Percentiles rank a stretch among this genome's conserved stretches.
phyloP scores from a whole-genome alignment of 1,140 invertebrate genomes.

The Micrasema longulum region DNA sequence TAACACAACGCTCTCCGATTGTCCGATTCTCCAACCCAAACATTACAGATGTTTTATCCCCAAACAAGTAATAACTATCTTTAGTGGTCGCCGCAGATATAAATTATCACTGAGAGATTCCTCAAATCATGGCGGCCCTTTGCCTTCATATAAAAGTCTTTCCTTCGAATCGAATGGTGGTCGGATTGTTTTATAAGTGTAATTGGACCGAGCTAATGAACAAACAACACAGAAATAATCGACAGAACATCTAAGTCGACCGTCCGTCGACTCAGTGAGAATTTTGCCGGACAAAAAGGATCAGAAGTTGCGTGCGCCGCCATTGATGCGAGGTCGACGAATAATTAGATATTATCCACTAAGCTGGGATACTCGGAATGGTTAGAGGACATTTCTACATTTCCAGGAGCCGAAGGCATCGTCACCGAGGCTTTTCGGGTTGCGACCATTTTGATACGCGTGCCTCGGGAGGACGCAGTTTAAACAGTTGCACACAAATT shows the following conservation, averaged over 20 bases:
- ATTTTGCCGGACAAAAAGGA: slow-evolving; percentile 26
- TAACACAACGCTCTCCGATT: too few species aligned
- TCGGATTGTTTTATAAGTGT: slow-evolving; percentile 44
- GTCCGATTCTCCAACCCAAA: neutral
- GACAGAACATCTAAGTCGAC: slow-evolving; percentile 6
- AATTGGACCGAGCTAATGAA: slow-evolving; percentile 35
- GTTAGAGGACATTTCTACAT: slow-evolving; percentile 1
- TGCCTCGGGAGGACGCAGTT: slow-evolving; percentile 17
- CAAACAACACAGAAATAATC: slow-evolving; percentile 20
- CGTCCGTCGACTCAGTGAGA: slow-evolving; percentile 19
- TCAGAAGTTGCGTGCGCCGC: slow-evolving; percentile 9
- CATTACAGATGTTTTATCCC: slow-evolving; percentile 50
- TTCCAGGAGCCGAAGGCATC: too few species aligned
- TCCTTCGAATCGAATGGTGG: slow-evolving; percentile 21
- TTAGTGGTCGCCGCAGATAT: slow-evolving; percentile 33
- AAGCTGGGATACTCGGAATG: neutral
- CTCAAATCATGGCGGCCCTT: slow-evolving; percentile 17
- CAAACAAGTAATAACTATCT: slow-evolving; percentile 50
- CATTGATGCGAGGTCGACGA: slow-evolving; percentile 21
- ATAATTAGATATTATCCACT: neutral
- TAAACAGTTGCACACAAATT: slow-evolving; percentile 30
- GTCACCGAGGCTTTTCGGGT: neutral
- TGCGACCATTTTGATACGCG: neutral
- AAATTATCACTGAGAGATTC: slow-evolving; percentile 10
- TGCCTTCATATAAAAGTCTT: slow-evolving; percentile 20